phyloP scores from a whole-genome alignment of 2,888 invertebrate species.

The Pogonocherus hispidulus region DNA sequence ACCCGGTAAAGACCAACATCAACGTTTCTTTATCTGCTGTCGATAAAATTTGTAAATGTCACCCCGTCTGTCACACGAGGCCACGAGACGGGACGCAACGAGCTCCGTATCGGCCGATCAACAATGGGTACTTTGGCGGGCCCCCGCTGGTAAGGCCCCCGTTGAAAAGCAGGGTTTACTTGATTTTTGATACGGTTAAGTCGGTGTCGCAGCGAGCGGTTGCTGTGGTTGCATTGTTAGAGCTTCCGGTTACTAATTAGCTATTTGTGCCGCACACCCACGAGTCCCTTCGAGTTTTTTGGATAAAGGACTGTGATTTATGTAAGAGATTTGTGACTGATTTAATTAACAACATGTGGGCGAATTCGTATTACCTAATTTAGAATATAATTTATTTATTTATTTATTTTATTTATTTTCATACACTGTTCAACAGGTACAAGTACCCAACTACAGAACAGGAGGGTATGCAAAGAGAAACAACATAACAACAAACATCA shows the following conservation, averaged over 20 bases:
- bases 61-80: constrained; percentile 2
- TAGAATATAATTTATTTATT: too few relatives aligned
- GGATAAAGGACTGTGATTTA: neutral
- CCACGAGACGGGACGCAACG: constrained; percentile 17
- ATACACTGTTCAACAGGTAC: too few relatives aligned
- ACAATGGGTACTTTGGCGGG: constrained; percentile 33
- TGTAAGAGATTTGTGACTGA: neutral
- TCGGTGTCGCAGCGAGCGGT: constrained; percentile 30
- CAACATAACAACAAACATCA: too few relatives aligned
- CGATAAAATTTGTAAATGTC: constrained; percentile 25
- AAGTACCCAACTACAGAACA: too few relatives aligned
- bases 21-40: constrained; percentile 1
- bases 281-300: constrained; percentile 3
- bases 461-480: too few relatives aligned
- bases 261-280: constrained; percentile 20
- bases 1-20: neutral
- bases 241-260: constrained; percentile 30
- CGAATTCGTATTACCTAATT: neutral
- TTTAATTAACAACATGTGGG: constrained; percentile 1
- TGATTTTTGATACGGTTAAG: constrained; percentile 31
- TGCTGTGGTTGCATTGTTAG: constrained; percentile 16
- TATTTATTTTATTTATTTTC: too few relatives aligned
- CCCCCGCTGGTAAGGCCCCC: constrained; percentile 29
- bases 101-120: constrained; percentile 19
- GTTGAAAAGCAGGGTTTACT: constrained; percentile 31